Percentiles rank a stretch among this genome's conserved stretches.
phyloP scores from a whole-genome alignment of 2,113 vertebrate species.

The Cryptoleucopteryx plumbea region DNA sequence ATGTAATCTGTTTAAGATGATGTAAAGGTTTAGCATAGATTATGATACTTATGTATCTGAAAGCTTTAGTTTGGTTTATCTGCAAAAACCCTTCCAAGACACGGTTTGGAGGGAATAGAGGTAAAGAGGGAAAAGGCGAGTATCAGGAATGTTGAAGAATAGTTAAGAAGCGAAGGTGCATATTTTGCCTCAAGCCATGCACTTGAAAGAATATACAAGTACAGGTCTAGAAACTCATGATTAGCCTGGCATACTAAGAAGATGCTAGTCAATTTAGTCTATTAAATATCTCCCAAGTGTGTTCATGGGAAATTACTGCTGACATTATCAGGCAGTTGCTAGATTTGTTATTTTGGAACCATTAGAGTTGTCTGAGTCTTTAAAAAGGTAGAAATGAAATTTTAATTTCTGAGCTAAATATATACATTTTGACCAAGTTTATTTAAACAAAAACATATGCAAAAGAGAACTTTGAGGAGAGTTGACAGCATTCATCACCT shows the following conservation, averaged over 20 bases:
- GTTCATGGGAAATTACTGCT: background rate
- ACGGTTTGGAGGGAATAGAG: background rate
- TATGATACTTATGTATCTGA: background rate
- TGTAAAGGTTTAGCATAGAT: constrained; percentile 41
- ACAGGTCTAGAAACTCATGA: background rate
- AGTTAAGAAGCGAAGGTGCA: background rate
- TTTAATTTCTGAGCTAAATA: background rate
- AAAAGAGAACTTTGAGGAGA: background rate
- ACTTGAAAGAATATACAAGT: background rate
- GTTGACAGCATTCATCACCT: background rate
- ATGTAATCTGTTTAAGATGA: constrained; percentile 45
- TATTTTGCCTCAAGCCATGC: background rate
- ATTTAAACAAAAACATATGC: background rate
- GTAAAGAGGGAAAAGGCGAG: background rate
- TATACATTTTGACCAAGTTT: background rate
- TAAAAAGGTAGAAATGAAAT: background rate
- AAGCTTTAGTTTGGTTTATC: constrained; percentile 15
- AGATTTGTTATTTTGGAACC: background rate
- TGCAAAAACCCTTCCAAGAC: background rate
- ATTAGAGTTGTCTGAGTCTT: background rate
- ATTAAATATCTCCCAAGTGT: background rate
- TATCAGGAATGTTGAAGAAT: background rate
- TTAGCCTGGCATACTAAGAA: background rate
- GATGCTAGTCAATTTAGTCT: background rate
- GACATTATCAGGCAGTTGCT: background rate